phyloP scores from a whole-genome alignment of 2,113 vertebrate genomes.

The Perca flavescens region DNA sequence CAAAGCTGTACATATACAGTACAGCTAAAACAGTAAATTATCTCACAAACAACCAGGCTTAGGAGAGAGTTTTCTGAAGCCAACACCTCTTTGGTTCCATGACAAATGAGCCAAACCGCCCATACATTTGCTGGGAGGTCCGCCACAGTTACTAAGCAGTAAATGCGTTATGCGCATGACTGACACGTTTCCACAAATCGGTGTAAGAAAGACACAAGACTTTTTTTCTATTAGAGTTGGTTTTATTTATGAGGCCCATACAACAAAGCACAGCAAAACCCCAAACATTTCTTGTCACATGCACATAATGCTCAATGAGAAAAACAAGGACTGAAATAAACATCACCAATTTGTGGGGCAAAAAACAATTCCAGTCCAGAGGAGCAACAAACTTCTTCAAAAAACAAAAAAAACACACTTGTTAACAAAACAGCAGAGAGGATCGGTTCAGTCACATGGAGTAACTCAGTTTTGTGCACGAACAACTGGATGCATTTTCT shows the following conservation, averaged over 20 bases:
- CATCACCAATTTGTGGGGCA: neutral
- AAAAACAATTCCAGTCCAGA: conserved; percentile 14
- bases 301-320: conserved; percentile 20
- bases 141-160: neutral
- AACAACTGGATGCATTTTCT: conserved; percentile 34
- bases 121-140: conserved; percentile 1
- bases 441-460: conserved; percentile 12
- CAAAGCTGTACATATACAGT: neutral
- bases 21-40: neutral
- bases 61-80: neutral
- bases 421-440: conserved; percentile 7
- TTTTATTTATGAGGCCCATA: conserved; percentile 58
- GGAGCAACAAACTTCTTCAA: neutral
- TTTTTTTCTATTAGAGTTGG: neutral
- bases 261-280: conserved; percentile 47
- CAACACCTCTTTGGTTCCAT: neutral
- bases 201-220: conserved; percentile 8
- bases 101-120: neutral
- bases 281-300: conserved; percentile 10
- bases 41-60: neutral
- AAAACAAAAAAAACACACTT: neutral
- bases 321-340: conserved; percentile 3
- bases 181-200: neutral
- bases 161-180: neutral
- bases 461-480: conserved; percentile 12